phyloP scores from a whole-genome alignment of 2,888 invertebrate species.

The Orthonychiurus folsomi region DNA sequence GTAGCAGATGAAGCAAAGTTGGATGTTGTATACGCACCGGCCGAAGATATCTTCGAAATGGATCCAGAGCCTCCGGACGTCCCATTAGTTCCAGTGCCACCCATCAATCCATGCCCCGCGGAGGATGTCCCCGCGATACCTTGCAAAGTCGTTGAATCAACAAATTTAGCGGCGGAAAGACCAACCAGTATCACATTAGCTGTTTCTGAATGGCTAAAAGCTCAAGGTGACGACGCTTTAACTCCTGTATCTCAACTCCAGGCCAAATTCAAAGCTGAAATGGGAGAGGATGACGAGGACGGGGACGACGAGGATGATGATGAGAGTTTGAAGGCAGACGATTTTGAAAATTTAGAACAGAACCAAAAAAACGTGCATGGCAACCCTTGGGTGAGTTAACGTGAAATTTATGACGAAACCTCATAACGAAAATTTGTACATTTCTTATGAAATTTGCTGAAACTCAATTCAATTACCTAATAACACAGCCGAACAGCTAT shows the following conservation, averaged over 20 bases:
- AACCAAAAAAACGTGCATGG: conserved; percentile 50
- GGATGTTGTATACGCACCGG: background rate
- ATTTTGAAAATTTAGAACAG: conserved; percentile 19
- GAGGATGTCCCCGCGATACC: background rate
- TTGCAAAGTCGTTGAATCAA: background rate
- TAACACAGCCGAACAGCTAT: too few relatives aligned
- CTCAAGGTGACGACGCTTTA: conserved; percentile 39
- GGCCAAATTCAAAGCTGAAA: conserved; percentile 11
- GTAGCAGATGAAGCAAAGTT: background rate
- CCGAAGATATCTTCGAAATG: background rate
- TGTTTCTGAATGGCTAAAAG: conserved; percentile 40
- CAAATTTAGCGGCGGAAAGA: conserved; percentile 17
- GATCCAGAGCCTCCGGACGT: background rate
- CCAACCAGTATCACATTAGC: conserved; percentile 40
- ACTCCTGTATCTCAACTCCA: conserved; percentile 28
- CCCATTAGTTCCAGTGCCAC: background rate
- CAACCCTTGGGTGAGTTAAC: conserved; percentile 52
- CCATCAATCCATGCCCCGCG: background rate
- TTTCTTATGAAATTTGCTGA: too few relatives aligned
- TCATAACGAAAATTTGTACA: too few relatives aligned
- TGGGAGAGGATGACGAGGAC: conserved; percentile 24
- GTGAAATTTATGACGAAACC: too few relatives aligned
- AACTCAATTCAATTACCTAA: too few relatives aligned
- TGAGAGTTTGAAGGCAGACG: conserved; percentile 18
- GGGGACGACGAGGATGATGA: conserved; percentile 23